Evolutionary conservation across 1,140 invertebrate species (phyloP).

Genomic region (Dreissena rostriformis): DNA sequence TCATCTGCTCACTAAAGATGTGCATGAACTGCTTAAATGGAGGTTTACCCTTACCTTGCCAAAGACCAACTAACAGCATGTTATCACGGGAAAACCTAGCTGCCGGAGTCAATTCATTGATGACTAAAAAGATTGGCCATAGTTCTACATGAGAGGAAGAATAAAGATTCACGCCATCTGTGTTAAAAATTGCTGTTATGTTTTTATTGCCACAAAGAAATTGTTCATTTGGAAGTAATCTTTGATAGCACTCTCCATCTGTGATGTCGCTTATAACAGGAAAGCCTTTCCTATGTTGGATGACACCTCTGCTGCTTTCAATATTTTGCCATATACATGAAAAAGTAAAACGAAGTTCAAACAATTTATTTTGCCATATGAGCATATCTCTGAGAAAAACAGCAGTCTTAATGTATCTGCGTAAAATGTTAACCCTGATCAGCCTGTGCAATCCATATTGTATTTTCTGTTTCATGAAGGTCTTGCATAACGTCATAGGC

Average conservation of each 20-base stretch:
- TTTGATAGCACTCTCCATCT: conserved; percentile 50
- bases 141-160: conserved; percentile 55
- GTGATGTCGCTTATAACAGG: conserved; percentile 43
- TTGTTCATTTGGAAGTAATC: conserved; percentile 29
- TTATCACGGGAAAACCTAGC: conserved; percentile 50
- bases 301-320: background rate
- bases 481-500: too few relatives aligned
- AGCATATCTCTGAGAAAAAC: too few relatives aligned
- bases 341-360: conserved; percentile 36
- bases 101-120: conserved; percentile 49
- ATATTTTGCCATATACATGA: conserved; percentile 55
- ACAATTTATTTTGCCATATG: too few relatives aligned
- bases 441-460: too few relatives aligned
- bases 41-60: conserved; percentile 57
- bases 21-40: conserved; percentile 50
- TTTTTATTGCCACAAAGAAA: background rate
- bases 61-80: conserved; percentile 50
- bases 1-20: conserved; percentile 27
- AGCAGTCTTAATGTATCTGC: too few relatives aligned
- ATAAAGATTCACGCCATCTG: conserved; percentile 60
- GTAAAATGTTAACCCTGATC: too few relatives aligned
- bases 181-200: conserved; percentile 56
- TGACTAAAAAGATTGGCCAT: conserved; percentile 56
- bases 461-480: too few relatives aligned
- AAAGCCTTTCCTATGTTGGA: conserved; percentile 3